phyloP scores from a whole-genome alignment of 2,888 invertebrate species.

The Drosophila longiperda region DNA sequence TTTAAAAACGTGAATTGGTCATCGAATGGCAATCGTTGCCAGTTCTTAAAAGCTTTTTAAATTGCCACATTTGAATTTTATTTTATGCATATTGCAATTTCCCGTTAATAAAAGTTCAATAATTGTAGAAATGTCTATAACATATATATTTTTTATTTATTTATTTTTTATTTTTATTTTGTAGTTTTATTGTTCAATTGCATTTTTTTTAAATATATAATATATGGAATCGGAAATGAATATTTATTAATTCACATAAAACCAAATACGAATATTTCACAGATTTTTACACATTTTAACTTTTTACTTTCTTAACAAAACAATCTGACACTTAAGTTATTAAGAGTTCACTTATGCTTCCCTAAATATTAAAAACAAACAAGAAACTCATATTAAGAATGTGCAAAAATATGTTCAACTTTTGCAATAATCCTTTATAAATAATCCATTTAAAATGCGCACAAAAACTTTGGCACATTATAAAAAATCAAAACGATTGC shows the following conservation, averaged over 20 bases:
- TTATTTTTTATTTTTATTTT: no score
- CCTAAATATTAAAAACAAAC: not conserved
- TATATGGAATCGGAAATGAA: not conserved
- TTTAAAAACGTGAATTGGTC: slow-evolving; percentile 5
- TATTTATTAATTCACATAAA: not conserved
- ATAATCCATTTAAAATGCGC: slow-evolving; percentile 7
- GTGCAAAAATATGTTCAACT: not conserved
- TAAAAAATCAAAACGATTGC: not conserved
- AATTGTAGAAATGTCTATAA: not conserved
- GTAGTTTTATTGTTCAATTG: not conserved
- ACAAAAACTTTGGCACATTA: slow-evolving; percentile 8
- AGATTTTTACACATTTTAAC: not conserved
- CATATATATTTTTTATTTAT: no score
- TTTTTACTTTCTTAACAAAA: not conserved
- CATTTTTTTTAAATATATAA: not conserved
- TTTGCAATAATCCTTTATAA: not conserved
- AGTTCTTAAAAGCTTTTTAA: slow-evolving; percentile 47
- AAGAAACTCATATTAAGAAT: not conserved
- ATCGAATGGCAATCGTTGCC: slow-evolving; percentile 30
- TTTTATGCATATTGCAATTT: not conserved
- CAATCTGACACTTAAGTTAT: not conserved
- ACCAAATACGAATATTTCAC: no score
- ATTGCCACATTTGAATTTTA: slow-evolving; percentile 30
- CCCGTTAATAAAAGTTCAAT: not conserved
- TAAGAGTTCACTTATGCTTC: not conserved